phyloP scores from a whole-genome alignment of 2,797 vertebrate species.

The Acanthis flammea region DNA sequence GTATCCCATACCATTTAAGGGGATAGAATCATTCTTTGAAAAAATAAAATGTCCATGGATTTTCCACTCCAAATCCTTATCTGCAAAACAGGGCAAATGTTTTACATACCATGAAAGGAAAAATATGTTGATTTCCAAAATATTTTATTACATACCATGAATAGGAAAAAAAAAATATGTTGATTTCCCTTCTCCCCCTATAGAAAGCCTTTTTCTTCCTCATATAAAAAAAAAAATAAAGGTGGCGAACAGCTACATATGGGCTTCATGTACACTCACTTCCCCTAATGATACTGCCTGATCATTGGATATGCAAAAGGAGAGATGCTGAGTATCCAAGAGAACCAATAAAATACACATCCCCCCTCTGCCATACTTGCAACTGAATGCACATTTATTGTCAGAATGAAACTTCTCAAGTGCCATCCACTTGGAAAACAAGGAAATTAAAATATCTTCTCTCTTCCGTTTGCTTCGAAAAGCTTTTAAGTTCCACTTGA shows the following conservation, averaged over 20 bases:
- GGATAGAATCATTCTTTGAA: background rate
- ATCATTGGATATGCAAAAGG: background rate
- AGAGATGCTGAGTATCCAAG: background rate
- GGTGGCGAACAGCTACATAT: background rate
- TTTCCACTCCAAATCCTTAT: background rate
- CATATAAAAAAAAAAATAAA: background rate
- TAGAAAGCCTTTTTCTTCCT: background rate
- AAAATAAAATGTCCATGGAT: background rate
- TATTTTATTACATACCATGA: background rate
- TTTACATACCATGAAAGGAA: background rate
- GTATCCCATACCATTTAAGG: background rate
- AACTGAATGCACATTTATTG: background rate
- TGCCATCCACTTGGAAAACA: background rate
- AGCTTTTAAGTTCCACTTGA: constrained; percentile 22
- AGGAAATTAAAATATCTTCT: background rate
- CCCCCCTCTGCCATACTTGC: background rate
- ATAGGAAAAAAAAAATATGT: background rate
- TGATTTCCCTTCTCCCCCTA: background rate
- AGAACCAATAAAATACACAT: background rate
- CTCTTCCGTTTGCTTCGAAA: background rate
- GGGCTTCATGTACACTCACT: background rate
- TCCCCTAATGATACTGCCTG: background rate
- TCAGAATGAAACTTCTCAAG: background rate
- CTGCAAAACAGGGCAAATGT: background rate
- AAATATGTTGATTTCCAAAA: background rate